Conservation (phyloP, 2,113 vertebrate species). For the Polypterus bichir region DNA sequence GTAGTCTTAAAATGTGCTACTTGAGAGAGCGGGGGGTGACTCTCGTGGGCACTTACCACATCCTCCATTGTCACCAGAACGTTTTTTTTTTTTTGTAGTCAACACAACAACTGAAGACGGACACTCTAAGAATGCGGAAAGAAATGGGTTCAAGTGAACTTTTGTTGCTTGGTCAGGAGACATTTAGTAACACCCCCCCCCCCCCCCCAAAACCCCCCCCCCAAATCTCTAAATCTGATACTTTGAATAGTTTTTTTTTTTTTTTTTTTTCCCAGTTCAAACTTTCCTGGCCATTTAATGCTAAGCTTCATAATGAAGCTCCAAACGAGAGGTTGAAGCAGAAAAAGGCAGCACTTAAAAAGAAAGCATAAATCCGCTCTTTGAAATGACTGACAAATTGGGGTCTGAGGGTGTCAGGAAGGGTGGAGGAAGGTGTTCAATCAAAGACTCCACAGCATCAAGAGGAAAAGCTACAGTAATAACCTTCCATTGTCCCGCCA, state of each 20-base stretch:
- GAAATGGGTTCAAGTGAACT: too few relatives aligned
- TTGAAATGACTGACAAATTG: slow-evolving; percentile 25
- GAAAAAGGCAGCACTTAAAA: neutral
- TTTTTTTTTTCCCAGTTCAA: neutral
- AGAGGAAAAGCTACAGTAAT: slow-evolving; percentile 19
- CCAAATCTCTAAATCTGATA: too few relatives aligned
- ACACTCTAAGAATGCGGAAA: too few relatives aligned
- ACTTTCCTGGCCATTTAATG: slow-evolving; percentile 1
- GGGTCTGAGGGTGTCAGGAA: slow-evolving; percentile 15
- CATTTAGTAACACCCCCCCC: too few relatives aligned
- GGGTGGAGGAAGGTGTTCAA: slow-evolving; percentile 13
- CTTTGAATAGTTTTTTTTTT: too few relatives aligned
- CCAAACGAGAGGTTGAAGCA: neutral
- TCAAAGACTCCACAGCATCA: slow-evolving; percentile 9
- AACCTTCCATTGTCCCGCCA: slow-evolving; percentile 12
- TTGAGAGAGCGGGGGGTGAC: neutral
- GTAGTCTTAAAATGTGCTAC: neutral
- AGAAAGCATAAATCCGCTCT: slow-evolving; percentile 12
- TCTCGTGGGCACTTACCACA: neutral
- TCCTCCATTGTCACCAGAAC: too few relatives aligned
- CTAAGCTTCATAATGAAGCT: slow-evolving; percentile 8
- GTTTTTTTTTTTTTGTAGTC: too few relatives aligned
- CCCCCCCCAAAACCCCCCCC: too few relatives aligned
- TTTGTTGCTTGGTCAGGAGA: too few relatives aligned
- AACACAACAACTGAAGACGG: too few relatives aligned